Base-by-base conservation (phyloP, 2,113 vertebrate species). In the Lepidothrix coronata region DNA sequence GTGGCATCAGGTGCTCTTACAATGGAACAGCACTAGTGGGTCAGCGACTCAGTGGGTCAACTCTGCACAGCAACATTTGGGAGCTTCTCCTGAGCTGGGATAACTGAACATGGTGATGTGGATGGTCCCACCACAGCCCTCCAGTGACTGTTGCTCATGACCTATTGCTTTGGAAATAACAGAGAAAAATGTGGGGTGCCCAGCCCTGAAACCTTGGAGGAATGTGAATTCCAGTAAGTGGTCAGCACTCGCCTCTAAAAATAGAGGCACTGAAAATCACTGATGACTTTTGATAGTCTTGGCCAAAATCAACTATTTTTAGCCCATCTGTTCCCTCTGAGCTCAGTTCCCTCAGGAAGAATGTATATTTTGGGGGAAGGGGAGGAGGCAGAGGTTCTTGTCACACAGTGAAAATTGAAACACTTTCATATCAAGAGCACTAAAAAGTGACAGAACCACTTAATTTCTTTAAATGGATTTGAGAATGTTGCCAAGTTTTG, bases 251-350 rank as follows among this genome's bases (percentile, higher is more conserved):
- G 65, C 76, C 77, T 92, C 95, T 94, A 97, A 96, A 96, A 97
- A 97, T 94, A 95, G 92, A 97, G 85, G 73, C 90, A 59, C 62
- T 92, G 85, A 83, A 95, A 96, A 96, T 78, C 80, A 84, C 48
- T 84, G 80, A 66, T 95, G 88, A 67, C 91, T 96, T 96, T 77
- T 77, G 75, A 91, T 70, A 65, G n/a, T 78, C 86, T 87, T 93
- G 88, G 96, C 84, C 92, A 94, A 96, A 95, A 96, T 76, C 89
- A 96, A 88, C 94, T 96, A 87, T 94, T 95, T 96, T 95, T 95
- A 91, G 86, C 85, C 94, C 84, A 88, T 96, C 83, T 81, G 84
- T 92, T 96, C 84, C 74, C 55, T 88, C 73, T 89, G 93, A 88
- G 87, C 91, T 93, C 84, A 93, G 85, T 93, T 92, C 91, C 85